phyloP scores from a whole-genome alignment of 2,888 invertebrate species.

The Chorisops tibialis region DNA sequence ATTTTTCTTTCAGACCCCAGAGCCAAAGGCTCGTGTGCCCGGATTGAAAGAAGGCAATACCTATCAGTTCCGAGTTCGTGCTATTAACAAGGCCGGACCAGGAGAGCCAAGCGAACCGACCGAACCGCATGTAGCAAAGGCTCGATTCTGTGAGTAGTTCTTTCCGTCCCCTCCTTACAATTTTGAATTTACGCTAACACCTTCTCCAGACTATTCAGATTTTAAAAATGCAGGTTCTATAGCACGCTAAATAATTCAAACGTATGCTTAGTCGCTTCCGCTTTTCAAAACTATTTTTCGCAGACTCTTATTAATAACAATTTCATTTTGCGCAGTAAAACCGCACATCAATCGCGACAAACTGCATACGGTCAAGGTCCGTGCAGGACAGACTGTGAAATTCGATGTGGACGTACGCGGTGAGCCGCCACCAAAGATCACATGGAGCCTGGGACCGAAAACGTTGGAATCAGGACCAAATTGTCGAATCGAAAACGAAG shows the following conservation, averaged over 20 bases:
- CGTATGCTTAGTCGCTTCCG: slow-evolving; percentile 19
- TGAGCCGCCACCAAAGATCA: slow-evolving; percentile 90
- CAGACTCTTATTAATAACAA: not conserved
- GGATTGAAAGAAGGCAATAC: slow-evolving; percentile 86
- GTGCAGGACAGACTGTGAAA: slow-evolving; percentile 85
- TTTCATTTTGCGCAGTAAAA: slow-evolving; percentile 66
- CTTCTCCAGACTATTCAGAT: not conserved
- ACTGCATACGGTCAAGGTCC: slow-evolving; percentile 80
- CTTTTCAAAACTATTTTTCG: not conserved
- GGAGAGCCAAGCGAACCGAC: slow-evolving; percentile 89
- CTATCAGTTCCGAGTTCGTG: slow-evolving; percentile 93
- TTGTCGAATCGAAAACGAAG: slow-evolving; percentile 80
- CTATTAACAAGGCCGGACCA: slow-evolving; percentile 92
- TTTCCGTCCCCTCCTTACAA: not conserved
- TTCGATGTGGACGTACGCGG: slow-evolving; percentile 94
- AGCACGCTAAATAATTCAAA: not conserved
- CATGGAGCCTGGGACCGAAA: slow-evolving; percentile 62
- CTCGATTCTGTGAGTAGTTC: slow-evolving; percentile 70
- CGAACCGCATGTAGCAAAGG: slow-evolving; percentile 82
- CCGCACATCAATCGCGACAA: slow-evolving; percentile 94
- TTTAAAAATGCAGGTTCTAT: not conserved
- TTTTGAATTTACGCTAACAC: not conserved
- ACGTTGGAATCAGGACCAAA: slow-evolving; percentile 65
- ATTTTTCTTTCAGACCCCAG: slow-evolving; percentile 58
- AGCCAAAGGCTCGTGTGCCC: slow-evolving; percentile 77